Base-by-base conservation (phyloP, 1,140 invertebrate species). In the Drosophila persimilis region DNA sequence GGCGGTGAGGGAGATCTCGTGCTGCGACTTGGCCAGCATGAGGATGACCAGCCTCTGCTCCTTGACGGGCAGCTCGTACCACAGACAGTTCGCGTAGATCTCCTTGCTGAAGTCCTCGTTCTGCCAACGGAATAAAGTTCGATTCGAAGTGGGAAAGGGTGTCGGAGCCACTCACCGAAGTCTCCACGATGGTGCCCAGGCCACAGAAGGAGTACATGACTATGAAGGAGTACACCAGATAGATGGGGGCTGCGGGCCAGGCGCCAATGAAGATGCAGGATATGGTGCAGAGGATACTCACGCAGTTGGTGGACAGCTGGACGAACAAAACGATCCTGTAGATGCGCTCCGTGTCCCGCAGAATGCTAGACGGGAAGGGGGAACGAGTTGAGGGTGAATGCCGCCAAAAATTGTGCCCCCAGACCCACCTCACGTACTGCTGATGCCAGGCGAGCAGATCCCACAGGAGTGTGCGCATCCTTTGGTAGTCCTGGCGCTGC, bases 21-120 rank as follows among this genome's bases (percentile, higher is more conserved):
- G 76, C 2, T 88, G 83, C 0, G 83, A 59, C 56, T 83, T 88
- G 50, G 79, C 74, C 56, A 88, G 48, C 83, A 88, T 88, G 11
- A 88, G 15, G 9, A 88, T 66, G 1, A 88, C 20, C 1, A 88
- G 44, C 29, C 67, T 88, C 15, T 73, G 66, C 35, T 88, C 83
- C 31, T 35, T 66, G 0, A 48, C 48, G 0, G 83, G 78, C 51
- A 88, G 44, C 39, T 88, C 60, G 6, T 88, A 88, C 83, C 83
- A 88, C 54, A 88, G 0, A 15, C 77, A 86, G 17, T 78, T 61
- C 0, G 74, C 46, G 26, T 86, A 86, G 9, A 86, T 75, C 2
- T 54, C 61, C 9, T 41, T 26, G 1, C 56, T 41, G 3, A 86
- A 75, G 3, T 64, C 60, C 0, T 72, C 60, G 29, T 86, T 86